Base-by-base conservation (phyloP, 1,140 invertebrate genomes). In the Paraescarpia echinospica region DNA sequence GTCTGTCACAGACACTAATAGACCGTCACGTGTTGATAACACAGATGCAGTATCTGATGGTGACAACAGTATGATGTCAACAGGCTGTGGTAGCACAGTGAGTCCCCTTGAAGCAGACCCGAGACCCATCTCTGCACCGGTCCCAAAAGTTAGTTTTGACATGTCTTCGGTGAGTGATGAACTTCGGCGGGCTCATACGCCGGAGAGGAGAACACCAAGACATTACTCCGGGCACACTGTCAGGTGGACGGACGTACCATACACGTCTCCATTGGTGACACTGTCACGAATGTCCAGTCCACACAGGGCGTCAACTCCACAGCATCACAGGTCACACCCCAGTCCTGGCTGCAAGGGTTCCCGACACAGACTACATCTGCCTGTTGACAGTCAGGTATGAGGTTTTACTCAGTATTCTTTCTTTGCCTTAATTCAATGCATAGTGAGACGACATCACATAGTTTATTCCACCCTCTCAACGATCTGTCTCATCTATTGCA, bases 21-120 rank as follows among this genome's bases (percentile, higher is more conserved):
- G 59, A 77, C 59, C 41, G 12, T 34, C 33, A 5, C n/a, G 34
- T 35, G 18, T 14, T 92, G 48, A 35, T 35, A 18, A 92, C 93
- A 35, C 94, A 94, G 48, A 93, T 94, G 59, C 94, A 94, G 92
- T 93, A 94, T 51, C 93, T 94, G 88, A 94, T 94, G 93, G 93
- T 94, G 34, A 91, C 93, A 34, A 94, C 95, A 93, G 93, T 94
- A 90, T 90, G 94, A 18, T 94, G 94, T 91, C 93, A 94, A 92
- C 92, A 94, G 92, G 35, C 93, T 18, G 90, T 88, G 41, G 59
- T 51, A 48, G 31, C 35, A 33, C 90, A 51, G 33, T 91, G 77
- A 33, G 92, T 14, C 59, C 59, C 4, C 59, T 77, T 27, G 59
- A 27, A 77, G 89, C 34, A 77, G 59, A 77, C 59, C 59, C 4